Percentiles rank a stretch among this genome's conserved stretches.
phyloP scores from a whole-genome alignment of 2,113 vertebrate genomes.

The Amblyornis subalaris region DNA sequence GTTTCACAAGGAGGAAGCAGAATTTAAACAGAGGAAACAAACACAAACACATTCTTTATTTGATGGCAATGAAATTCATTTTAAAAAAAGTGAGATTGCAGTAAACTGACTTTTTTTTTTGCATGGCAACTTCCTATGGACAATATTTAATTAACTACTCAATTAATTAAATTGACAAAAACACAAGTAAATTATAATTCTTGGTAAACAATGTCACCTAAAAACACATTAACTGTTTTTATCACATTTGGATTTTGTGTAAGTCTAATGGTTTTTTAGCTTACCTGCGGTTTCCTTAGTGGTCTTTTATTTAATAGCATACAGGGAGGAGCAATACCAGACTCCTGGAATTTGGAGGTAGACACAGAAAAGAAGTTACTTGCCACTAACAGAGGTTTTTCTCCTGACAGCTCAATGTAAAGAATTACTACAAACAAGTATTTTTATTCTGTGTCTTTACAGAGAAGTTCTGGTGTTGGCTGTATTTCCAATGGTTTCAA shows the following conservation, averaged over 20 bases:
- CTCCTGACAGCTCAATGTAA: background rate
- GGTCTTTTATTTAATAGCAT: background rate
- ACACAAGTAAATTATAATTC: slow-evolving; percentile 15
- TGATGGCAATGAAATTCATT: slow-evolving; percentile 60
- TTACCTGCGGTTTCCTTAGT: background rate
- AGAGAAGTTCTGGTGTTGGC: background rate
- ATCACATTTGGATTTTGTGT: background rate
- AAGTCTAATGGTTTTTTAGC: background rate
- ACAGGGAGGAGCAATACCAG: background rate
- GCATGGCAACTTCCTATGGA: background rate
- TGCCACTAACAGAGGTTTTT: background rate
- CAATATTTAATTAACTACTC: background rate
- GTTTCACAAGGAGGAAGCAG: slow-evolving; percentile 74
- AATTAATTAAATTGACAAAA: slow-evolving; percentile 5
- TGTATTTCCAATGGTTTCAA: background rate
- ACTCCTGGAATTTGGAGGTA: background rate
- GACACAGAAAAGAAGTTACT: background rate
- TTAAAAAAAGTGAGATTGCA: background rate
- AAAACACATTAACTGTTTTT: background rate
- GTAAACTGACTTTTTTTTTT: slow-evolving; percentile 8
- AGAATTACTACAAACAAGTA: background rate
- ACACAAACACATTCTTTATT: slow-evolving; percentile 65
- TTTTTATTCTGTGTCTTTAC: background rate
- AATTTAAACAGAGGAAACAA: slow-evolving; percentile 69
- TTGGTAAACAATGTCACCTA: background rate